phyloP scores from a whole-genome alignment of 2,113 vertebrate species.

The Saimiri boliviensis region DNA sequence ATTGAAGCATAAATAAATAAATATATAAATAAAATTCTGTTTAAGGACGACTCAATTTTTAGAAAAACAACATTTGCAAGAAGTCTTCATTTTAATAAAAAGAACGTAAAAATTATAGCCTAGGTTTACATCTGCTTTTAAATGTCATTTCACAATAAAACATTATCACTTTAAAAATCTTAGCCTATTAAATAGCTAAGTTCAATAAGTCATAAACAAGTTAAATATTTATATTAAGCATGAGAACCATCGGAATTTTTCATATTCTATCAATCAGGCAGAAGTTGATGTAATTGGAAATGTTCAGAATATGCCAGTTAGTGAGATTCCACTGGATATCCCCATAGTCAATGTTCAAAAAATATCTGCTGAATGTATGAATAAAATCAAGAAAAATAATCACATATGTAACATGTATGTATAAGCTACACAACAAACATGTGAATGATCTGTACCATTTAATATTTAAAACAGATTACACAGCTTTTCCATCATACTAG shows the following conservation, averaged over 20 bases:
- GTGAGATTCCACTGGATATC: neutral
- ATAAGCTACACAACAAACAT: accelerated
- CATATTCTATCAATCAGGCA: neutral
- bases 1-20: neutral
- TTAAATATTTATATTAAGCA: neutral
- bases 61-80: neutral
- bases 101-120: neutral
- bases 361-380: neutral
- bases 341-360: neutral
- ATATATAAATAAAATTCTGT: neutral
- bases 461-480: neutral
- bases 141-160: neutral
- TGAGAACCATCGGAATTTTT: neutral
- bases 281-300: neutral
- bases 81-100: neutral
- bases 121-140: neutral
- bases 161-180: neutral
- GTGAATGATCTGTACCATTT: neutral
- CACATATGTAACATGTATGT: too few relatives aligned
- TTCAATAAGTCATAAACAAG: neutral
- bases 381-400: neutral
- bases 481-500: neutral
- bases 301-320: neutral
- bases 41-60: neutral
- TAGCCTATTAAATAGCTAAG: neutral